Conservation (phyloP, 2,888 invertebrate species). For the Plemyria rubiginata region DNA sequence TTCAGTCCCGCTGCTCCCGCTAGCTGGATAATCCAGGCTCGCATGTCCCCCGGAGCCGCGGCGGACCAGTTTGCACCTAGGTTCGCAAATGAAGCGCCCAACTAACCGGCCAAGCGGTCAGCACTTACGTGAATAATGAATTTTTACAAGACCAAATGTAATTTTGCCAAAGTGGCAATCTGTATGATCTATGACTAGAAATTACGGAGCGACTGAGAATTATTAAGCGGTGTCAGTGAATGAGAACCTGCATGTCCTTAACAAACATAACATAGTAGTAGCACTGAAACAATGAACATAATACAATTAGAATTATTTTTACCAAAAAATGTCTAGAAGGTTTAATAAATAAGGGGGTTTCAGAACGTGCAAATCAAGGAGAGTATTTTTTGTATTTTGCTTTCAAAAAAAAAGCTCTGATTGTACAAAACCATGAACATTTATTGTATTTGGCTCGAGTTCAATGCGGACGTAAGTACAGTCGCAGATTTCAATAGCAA, state of each 20-base stretch:
- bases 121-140: neutral
- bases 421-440: neutral
- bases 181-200: neutral
- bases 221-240: too few relatives aligned
- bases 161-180: neutral
- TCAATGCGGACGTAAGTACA: neutral
- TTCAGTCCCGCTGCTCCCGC: neutral
- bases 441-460: neutral
- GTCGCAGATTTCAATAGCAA: neutral
- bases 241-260: too few relatives aligned
- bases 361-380: too few relatives aligned
- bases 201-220: too few relatives aligned
- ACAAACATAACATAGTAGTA: too few relatives aligned
- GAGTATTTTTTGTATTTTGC: too few relatives aligned
- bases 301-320: too few relatives aligned
- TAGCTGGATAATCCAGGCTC: conserved; percentile 9
- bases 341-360: too few relatives aligned
- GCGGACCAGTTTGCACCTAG: conserved; percentile 7
- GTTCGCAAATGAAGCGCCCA: conserved; percentile 6
- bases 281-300: too few relatives aligned
- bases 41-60: conserved; percentile 8
- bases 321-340: too few relatives aligned
- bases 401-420: neutral
- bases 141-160: neutral
- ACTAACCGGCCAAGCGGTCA: conserved; percentile 10